Base-by-base conservation (phyloP, 1,140 invertebrate species). In the Phthorimaea operculella region DNA sequence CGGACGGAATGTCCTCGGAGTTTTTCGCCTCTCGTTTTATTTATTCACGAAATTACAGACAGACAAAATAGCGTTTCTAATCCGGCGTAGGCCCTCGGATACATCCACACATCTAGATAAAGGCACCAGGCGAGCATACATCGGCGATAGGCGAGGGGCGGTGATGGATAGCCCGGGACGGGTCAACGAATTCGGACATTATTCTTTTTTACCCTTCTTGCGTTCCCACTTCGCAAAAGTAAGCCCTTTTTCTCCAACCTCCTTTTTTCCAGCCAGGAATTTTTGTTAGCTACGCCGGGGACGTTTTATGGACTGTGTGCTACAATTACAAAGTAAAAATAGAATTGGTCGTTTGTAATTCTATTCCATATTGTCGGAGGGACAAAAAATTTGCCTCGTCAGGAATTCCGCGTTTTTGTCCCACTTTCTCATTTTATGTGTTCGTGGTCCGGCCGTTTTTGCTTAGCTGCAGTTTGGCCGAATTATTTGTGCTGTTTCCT, bases 151-250 rank as follows among this genome's bases (percentile, higher is more conserved):
- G 74, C 74, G 72, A 66, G 76, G 72, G 67, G 82, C 75, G 78
- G 87, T 90, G 89, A 90, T 90, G 89, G 89, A 90, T 90, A 86
- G 88, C 87, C 84, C 86, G 87, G 88, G 87, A 88, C 88, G 89
- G 89, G 89, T 90, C 89, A 89, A 90, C 89, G 89, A 89, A 89
- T 90, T 89, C 88, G 88, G 88, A 89, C 88, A 90, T 90, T 90
- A 90, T 90, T 90, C 89, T 90, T 90, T 87, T 87, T 87, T 89
- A 85, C 82, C 82, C 82, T 85, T 84, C 78, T 81, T 80, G 74
- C 72, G 72, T 76, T 71, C 72, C 58, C 63, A 55, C 57, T 79
- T 83, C 76, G 77, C 76, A 74, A 76, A 72, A 77, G 79, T 83
- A 77, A 83, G 80, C 79, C 79, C 79, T 84, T 82, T 84, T 84